Evolutionary conservation across 2,888 invertebrate genomes (phyloP).

Genomic region (Flexamia atlantica): DNA sequence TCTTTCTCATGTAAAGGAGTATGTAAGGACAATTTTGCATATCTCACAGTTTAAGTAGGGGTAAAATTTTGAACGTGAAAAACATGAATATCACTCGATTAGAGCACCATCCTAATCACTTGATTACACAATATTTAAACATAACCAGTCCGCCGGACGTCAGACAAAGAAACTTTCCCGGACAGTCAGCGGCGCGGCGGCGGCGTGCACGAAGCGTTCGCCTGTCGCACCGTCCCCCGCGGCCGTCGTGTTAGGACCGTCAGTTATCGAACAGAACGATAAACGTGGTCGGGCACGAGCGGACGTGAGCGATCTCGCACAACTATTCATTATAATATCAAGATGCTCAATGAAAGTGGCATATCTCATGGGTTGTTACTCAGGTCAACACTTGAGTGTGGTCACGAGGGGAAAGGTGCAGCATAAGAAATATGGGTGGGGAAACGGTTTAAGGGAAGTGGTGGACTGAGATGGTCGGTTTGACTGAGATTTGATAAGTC

Average conservation of each 20-base stretch:
- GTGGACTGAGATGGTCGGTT: too few relatives aligned
- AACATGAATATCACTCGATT: too few relatives aligned
- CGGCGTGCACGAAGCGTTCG: not conserved
- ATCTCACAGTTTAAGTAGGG: too few relatives aligned
- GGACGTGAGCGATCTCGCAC: slow-evolving; percentile 2
- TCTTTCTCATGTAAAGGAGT: too few relatives aligned
- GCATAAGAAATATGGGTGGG: too few relatives aligned
- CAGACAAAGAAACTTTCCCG: slow-evolving; percentile 8
- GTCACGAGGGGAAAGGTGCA: not conserved
- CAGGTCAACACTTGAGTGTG: not conserved
- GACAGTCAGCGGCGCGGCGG: not conserved
- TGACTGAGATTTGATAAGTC: too few relatives aligned
- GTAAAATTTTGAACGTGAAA: too few relatives aligned
- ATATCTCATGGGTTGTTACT: slow-evolving; percentile 14
- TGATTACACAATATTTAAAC: too few relatives aligned
- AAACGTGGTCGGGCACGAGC: slow-evolving; percentile 30
- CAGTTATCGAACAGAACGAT: not conserved
- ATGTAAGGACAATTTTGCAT: too few relatives aligned
- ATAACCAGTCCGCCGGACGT: too few relatives aligned
- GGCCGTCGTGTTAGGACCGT: slow-evolving; percentile 20
- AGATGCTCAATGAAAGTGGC: slow-evolving; percentile 25
- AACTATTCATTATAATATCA: slow-evolving; percentile 55
- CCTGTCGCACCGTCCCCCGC: not conserved
- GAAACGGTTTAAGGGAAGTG: too few relatives aligned
- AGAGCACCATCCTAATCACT: too few relatives aligned